Evolutionary conservation across 2,113 vertebrate species (phyloP), one percentile per base, ranked within the genome.

Genomic region (Irena cyanogastra): DNA sequence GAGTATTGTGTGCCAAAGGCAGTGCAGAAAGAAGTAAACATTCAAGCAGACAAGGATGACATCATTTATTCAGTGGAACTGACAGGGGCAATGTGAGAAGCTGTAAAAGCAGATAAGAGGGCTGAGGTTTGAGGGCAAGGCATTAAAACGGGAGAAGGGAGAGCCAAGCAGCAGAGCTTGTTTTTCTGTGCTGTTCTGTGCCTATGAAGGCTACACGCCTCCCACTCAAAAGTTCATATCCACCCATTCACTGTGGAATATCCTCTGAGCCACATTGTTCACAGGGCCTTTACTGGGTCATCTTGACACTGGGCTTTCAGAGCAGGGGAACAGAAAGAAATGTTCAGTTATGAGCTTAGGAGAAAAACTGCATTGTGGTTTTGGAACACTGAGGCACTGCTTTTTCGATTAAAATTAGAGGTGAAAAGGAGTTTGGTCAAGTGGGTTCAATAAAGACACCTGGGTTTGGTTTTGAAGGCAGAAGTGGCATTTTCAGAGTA

Each of bases 61-160:
- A 97, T 95, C 87, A 95, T 95, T 95, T 96, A 89, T 89, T 91
- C 89, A 94, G 91, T 94, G 75, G 87, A 94, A 82, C 70, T 89
- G 95, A 91, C 94, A 95, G 87, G 42, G 82, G 84, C 95, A 88
- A 92, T 95, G 86, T 93, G 94, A 94, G 95, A 93, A 94, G 75
- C 90, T 96, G 91, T 94, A 94, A 94, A 95, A 93, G 78, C 89
- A 96, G 84, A 95, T 95, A 95, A 96, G 91, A 95, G 65, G 87
- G 53, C 75, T 72, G 78, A 87, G 45, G 44, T 95, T 92, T 96
- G 90, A 96, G 83, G 56, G 64, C 76, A 89, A 82, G 63, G 26
- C 83, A 89, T 76, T 90, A 95, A 89, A 95, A 54, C 31, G 31
- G 23, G 33, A 94, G 53, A 92, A 89, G n/a, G 35, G 41, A 87